Base-by-base conservation (phyloP, 1,140 invertebrate species). In the Scaptomyza hsui region DNA sequence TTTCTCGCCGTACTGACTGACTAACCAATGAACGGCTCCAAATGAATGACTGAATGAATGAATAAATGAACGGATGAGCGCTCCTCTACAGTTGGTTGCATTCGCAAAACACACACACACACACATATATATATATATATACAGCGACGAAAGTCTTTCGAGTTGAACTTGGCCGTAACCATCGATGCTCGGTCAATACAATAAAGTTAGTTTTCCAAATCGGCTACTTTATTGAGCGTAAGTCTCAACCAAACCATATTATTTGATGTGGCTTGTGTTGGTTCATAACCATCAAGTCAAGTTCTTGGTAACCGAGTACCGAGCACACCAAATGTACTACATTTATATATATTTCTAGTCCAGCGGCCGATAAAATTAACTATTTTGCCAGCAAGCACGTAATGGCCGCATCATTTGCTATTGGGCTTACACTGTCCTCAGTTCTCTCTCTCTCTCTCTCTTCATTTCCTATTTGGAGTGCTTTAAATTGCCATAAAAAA, bases 21-120 rank as follows among this genome's bases (percentile, higher is more conserved):
- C 82, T 86, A 86, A 88, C 82, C 82, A 86, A 86, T 86, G 78
- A 86, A 78, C 82, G 77, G 61, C 79, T 75, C 69, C 62, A 70
- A 86, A 86, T 86, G 81, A 86, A 86, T 86, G 81, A 88, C 78
- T 88, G 81, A 88, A 86, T 86, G 82, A 88, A 85, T 88, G 81
- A 86, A 86, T 86, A 86, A 86, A 78, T 88, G 81, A 88, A 88
- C 81, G 81, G 81, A 82, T 86, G 81, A 86, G 78, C 82, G 82
- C 78, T 68, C 68, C 71, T 88, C 83, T 75, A 75, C 82, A 88
- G 82, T 82, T 82, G 82, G 82, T 68, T 88, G 82, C 82, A 88
- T 88, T 72, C 82, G 78, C 82, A 88, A 88, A 78, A 88, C 64
- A 56, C 75, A 70, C 68, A 80, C 44, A 62, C 47, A 55, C 52